Base-by-base conservation (phyloP, 2,888 invertebrate genomes). In the Eupithecia vulgata region DNA sequence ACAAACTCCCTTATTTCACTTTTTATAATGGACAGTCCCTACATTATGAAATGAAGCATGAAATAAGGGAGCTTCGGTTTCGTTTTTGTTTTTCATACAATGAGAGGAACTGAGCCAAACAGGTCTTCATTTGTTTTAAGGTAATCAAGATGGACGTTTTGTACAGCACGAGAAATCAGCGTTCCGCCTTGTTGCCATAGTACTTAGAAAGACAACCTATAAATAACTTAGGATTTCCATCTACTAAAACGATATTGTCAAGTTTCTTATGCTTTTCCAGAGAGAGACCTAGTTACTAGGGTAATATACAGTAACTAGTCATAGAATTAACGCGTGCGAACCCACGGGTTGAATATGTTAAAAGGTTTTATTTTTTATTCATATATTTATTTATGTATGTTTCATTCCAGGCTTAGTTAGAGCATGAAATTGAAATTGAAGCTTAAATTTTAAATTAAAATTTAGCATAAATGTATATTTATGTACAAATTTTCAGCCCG, bases 1-100 rank as follows among this genome's bases (percentile, higher is more conserved):
- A 67, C 1, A 42, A n/a, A n/a, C n/a, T n/a, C n/a, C n/a, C n/a
- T n/a, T n/a, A n/a, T n/a, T n/a, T n/a, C n/a, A n/a, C n/a, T n/a
- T n/a, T n/a, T n/a, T n/a, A n/a, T n/a, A n/a, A n/a, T 34, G n/a
- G 35, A 35, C 35, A 37, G 1, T 35, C n/a, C n/a, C n/a, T n/a
- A 21, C 37, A 37, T 64, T 37, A 64, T 37, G 37, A 37, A 37
- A 34, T 37, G 37, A 37, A 37, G 17, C 37, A n/a, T n/a, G 35
- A 64, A 37, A 64, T 34, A 10, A 17, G 17, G n/a, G 3, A 37
- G 62, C 57, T 57, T 52, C 10, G 25, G 25, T 21, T 62, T 68
- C 21, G 25, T 67, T 37, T 67, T 25, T 37, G 34, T 17, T 35
- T 61, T 64, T 57, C 34, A 35, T 64, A 64, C 37, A 35, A n/a